These are phyloP conservation scores for Meriones psammophilus DNA, from an alignment of 2,797 vertebrate species.

Conservation along the genomic window DNA sequence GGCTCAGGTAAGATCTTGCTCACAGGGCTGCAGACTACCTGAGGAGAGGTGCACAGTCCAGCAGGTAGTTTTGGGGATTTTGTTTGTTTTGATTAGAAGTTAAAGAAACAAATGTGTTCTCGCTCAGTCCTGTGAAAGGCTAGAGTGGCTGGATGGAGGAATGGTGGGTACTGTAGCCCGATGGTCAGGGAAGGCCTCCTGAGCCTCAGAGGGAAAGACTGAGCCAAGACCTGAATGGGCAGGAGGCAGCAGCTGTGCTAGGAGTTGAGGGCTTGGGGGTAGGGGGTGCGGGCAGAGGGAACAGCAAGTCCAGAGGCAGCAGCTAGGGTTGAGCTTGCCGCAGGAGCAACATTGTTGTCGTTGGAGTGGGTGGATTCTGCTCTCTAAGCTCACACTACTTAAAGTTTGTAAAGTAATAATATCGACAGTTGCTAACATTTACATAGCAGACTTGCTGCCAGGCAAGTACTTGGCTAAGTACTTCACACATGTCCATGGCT, in stretches of 20 bases:
- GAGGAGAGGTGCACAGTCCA: neutral
- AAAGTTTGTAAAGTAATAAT: constrained; percentile 32
- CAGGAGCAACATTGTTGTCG: neutral
- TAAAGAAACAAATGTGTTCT: neutral
- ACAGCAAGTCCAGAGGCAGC: neutral
- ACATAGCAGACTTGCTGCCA: neutral
- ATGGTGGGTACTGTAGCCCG: neutral
- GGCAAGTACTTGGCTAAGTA: neutral
- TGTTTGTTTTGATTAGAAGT: neutral
- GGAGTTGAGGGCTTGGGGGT: neutral
- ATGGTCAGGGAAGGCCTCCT: neutral
- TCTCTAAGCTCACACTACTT: constrained; percentile 30
- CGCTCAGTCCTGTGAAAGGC: neutral
- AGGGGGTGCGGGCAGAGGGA: neutral
- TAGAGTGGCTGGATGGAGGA: neutral
- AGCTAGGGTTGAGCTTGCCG: neutral
- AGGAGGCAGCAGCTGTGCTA: neutral
- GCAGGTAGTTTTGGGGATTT: neutral
- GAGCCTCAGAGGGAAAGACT: neutral
- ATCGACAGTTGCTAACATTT: neutral
- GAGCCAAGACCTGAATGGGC: neutral
- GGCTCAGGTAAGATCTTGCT: neutral
- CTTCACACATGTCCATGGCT: constrained; percentile 7
- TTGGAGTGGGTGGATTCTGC: neutral
- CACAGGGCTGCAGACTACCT: constrained; percentile 6